phyloP scores from a whole-genome alignment of 2,797 vertebrate genomes.

The Pantherophis alleghaniensis region DNA sequence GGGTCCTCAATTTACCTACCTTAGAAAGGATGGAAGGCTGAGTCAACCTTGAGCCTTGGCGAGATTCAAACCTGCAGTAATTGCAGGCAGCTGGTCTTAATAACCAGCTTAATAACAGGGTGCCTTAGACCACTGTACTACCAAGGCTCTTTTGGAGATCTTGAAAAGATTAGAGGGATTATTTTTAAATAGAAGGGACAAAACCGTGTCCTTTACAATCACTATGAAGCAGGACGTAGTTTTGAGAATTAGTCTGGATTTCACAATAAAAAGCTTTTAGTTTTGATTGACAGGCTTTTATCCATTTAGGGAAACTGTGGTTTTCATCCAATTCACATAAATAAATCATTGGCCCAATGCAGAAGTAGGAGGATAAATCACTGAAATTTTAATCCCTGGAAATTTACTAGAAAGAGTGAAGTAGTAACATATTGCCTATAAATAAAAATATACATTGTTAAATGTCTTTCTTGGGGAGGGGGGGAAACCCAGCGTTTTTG shows the following conservation, averaged over 20 bases:
- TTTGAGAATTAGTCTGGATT: neutral
- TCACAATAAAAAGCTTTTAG: slow-evolving; percentile 6
- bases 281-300: neutral
- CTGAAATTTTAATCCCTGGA: neutral
- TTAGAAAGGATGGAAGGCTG: too few species aligned
- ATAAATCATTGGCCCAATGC: neutral
- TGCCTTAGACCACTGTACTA: too few species aligned
- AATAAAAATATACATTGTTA: neutral
- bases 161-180: neutral
- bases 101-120: too few species aligned
- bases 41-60: too few species aligned
- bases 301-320: too few species aligned
- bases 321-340: neutral
- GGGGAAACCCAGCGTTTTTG: neutral
- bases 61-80: too few species aligned
- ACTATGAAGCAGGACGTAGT: slow-evolving; percentile 3
- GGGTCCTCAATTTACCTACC: too few species aligned
- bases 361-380: neutral
- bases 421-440: neutral
- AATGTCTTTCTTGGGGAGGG: neutral
- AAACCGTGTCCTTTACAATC: fast-evolving
- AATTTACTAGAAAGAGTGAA: neutral
- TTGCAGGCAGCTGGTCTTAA: too few species aligned
- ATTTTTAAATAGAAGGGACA: neutral
- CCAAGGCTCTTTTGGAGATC: neutral